These are phyloP conservation scores for Psettodes erumei DNA, from an alignment of 2,113 vertebrate species.

Conservation along the genomic window DNA sequence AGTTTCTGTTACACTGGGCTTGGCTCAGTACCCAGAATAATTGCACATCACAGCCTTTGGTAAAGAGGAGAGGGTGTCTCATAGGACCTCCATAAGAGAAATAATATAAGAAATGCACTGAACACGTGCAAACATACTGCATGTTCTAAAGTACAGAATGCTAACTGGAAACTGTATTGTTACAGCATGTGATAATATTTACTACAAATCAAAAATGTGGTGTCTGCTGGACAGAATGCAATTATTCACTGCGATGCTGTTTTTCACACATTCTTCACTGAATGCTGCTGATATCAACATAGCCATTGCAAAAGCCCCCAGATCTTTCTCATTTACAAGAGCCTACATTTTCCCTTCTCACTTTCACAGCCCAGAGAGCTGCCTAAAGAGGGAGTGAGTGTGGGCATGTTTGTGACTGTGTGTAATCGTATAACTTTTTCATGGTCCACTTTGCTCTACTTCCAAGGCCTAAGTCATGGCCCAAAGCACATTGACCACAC, in stretches of 20 bases:
- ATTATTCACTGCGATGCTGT: conserved; percentile 68
- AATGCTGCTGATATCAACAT: conserved; percentile 73
- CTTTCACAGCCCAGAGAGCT: conserved; percentile 74
- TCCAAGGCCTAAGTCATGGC: conserved; percentile 54
- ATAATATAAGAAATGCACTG: conserved; percentile 17
- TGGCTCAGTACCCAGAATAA: conserved; percentile 45
- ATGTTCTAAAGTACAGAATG: conserved; percentile 1
- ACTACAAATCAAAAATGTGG: conserved; percentile 49
- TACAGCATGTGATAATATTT: conserved; percentile 32
- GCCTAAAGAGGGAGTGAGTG: conserved; percentile 45
- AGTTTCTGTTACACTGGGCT: conserved; percentile 31
- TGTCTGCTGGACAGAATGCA: conserved; percentile 38
- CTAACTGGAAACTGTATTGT: conserved; percentile 36
- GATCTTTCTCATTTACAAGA: conserved; percentile 73
- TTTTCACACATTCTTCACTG: conserved; percentile 60
- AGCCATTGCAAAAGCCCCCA: conserved; percentile 38
- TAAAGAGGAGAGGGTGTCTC: conserved; percentile 22
- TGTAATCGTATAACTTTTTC: conserved; percentile 67
- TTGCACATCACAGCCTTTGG: conserved; percentile 49
- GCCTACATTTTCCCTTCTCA: conserved; percentile 65
- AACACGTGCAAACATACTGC: not conserved
- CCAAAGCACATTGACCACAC: conserved; percentile 56
- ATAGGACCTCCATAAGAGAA: conserved; percentile 20
- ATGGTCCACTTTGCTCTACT: conserved; percentile 72
- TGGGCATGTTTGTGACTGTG: conserved; percentile 18